phyloP scores from a whole-genome alignment of 2,797 vertebrate genomes.

The Hippopotamyrus pictus region DNA sequence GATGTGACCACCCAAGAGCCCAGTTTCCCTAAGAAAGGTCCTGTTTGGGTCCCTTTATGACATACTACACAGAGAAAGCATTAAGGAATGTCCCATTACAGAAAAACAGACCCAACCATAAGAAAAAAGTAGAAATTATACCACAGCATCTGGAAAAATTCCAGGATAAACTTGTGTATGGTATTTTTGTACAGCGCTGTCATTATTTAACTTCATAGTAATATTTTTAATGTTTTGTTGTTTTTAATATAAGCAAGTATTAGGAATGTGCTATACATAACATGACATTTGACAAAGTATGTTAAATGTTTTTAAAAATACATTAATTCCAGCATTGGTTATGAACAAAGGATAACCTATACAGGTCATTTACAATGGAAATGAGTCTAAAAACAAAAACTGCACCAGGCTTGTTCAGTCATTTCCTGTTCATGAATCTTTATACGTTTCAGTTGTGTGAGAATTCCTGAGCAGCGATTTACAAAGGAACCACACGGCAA shows the following conservation, averaged over 20 bases:
- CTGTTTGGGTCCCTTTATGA: background rate
- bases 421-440: background rate
- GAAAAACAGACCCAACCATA: background rate
- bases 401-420: background rate
- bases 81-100: background rate
- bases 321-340: background rate
- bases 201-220: background rate
- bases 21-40: background rate
- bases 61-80: background rate
- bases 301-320: background rate
- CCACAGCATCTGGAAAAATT: background rate
- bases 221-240: background rate
- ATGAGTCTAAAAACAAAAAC: background rate
- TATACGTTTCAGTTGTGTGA: background rate
- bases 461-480: background rate
- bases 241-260: background rate
- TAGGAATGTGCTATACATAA: background rate
- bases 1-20: background rate
- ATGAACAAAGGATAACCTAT: background rate
- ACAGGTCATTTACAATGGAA: background rate
- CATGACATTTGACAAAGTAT: background rate
- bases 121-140: background rate
- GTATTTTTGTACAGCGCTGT: background rate
- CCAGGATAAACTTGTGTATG: background rate
- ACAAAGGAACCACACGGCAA: background rate